Conservation (phyloP, 2,797 vertebrate species). For the Sarcophilus harrisii region DNA sequence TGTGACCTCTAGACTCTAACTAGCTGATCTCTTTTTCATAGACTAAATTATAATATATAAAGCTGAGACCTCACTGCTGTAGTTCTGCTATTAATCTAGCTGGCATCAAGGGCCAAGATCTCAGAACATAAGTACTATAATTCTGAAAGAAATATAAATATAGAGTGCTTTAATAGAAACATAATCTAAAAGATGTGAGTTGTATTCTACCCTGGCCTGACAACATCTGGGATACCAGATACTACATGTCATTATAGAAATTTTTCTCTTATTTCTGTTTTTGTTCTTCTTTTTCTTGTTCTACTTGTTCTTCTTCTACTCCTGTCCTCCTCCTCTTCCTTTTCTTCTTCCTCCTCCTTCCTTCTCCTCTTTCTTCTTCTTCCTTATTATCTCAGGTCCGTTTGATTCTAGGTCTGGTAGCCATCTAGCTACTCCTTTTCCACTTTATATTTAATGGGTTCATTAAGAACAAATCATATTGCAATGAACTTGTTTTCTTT, state of each 20-base stretch:
- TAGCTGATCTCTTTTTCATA: background rate
- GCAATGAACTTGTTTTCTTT: background rate
- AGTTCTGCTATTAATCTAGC: background rate
- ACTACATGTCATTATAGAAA: background rate
- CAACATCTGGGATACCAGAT: background rate
- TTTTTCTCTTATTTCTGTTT: too few relatives aligned
- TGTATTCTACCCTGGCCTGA: background rate
- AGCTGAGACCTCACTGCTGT: background rate
- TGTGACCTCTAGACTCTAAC: slow-evolving; percentile 18
- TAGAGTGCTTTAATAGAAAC: background rate
- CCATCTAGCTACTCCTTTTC: too few relatives aligned
- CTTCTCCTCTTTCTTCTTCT: too few relatives aligned
- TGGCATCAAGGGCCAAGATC: background rate
- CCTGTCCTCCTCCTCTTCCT: too few relatives aligned
- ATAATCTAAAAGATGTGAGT: background rate
- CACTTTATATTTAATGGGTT: background rate
- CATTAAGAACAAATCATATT: background rate
- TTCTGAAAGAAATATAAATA: background rate
- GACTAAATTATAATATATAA: background rate
- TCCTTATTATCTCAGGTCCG: too few relatives aligned
- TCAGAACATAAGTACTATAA: background rate
- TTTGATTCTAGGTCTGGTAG: too few relatives aligned
- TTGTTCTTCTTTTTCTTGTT: too few relatives aligned
- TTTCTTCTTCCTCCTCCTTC: too few relatives aligned
- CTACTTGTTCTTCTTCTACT: too few relatives aligned